These are phyloP conservation scores for Papilio machaon DNA, from an alignment of 1,140 invertebrate species.

Conservation along the genomic window DNA sequence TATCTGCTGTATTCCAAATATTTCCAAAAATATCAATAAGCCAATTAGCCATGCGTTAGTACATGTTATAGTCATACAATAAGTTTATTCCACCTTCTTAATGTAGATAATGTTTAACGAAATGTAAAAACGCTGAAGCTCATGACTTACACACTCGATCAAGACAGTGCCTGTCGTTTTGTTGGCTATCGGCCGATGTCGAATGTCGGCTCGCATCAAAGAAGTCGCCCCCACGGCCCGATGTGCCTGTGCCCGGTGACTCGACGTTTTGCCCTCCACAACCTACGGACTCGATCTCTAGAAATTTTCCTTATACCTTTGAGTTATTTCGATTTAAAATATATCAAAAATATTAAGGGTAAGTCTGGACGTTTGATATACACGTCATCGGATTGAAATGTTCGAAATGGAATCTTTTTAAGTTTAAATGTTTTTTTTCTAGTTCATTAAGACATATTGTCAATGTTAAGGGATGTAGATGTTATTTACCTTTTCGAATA, in stretches of 20 bases:
- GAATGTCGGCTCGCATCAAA: conserved; percentile 79
- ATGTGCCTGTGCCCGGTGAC: conserved; percentile 72
- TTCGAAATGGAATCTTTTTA: conserved; percentile 18
- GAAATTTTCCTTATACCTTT: conserved; percentile 68
- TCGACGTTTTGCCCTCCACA: conserved; percentile 65
- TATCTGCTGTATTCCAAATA: not conserved
- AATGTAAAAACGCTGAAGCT: conserved; percentile 44
- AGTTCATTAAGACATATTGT: conserved; percentile 33
- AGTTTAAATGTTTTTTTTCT: conserved; percentile 19
- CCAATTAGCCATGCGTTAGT: too few species aligned
- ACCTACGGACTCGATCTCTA: conserved; percentile 46
- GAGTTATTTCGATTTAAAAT: conserved; percentile 43
- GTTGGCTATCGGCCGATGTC: conserved; percentile 75
- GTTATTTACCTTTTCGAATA: not conserved
- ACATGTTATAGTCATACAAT: too few species aligned
- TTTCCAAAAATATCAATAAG: not conserved
- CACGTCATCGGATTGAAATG: conserved; percentile 37
- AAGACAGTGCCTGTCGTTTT: conserved; percentile 68
- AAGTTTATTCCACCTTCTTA: not conserved
- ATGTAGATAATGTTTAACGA: not conserved
- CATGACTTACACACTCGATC: conserved; percentile 44
- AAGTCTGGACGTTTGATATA: conserved; percentile 30
- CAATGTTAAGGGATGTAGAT: not conserved
- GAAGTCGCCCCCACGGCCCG: conserved; percentile 56
- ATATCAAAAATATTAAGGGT: conserved; percentile 37